Evolutionary conservation across 2,888 invertebrate genomes (phyloP).

Genomic region (Scaptomyza caliginosa): DNA sequence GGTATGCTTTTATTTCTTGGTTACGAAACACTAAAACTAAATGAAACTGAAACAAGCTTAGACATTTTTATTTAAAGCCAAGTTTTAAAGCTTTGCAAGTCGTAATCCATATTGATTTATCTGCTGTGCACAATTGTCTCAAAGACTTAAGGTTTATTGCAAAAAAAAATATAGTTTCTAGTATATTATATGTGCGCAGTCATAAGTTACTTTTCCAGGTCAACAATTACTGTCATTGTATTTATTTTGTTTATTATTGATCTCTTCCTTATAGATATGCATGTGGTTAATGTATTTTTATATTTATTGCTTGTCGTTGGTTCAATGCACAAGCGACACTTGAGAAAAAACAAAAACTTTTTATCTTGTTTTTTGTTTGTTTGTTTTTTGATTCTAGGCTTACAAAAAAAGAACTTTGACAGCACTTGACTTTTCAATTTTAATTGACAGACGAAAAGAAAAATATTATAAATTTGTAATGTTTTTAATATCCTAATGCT

Average conservation of each 20-base stretch:
- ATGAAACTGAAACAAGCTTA: too few species aligned
- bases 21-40: too few species aligned
- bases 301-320: neutral
- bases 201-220: neutral
- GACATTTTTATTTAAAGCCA: neutral
- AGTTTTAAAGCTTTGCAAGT: neutral
- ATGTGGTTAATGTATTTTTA: neutral
- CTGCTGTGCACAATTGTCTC: neutral
- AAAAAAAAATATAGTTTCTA: too few species aligned
- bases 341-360: neutral
- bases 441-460: too few species aligned
- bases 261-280: neutral
- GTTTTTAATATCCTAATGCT: too few species aligned
- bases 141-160: neutral
- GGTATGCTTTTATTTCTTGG: slow-evolving; percentile 8
- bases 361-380: too few species aligned
- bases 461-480: neutral
- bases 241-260: neutral
- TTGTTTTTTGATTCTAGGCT: too few species aligned
- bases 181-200: neutral
- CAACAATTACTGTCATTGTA: neutral
- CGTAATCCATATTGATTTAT: neutral
- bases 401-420: neutral
- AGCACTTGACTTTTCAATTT: neutral
- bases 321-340: neutral